A percentile compares a stretch with the other conserved stretches of the same genome.
These are phyloP conservation scores for Peucedramus taeniatus DNA, from an alignment of 2,113 vertebrate species.

Conservation along the genomic window DNA sequence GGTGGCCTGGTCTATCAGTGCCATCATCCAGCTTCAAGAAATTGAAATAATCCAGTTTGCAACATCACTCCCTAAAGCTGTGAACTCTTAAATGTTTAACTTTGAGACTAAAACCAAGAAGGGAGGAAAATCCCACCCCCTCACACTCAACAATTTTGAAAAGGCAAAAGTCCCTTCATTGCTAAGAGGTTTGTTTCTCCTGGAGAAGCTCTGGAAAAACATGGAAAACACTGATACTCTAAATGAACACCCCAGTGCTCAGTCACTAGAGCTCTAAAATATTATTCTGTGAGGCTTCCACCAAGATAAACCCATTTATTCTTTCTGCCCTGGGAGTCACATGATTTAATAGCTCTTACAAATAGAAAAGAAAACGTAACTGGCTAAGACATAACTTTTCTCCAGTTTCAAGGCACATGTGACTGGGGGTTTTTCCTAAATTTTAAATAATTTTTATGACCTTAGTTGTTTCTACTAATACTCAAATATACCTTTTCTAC, in stretches of 20 bases:
- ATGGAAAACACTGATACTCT: not conserved
- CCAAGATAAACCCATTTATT: not conserved
- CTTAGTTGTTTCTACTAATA: not conserved
- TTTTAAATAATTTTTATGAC: not conserved
- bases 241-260: not conserved
- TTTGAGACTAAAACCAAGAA: not conserved
- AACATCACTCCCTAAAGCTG: not conserved
- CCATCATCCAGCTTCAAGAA: not conserved
- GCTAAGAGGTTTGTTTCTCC: not conserved
- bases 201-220: not conserved
- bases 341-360: not conserved
- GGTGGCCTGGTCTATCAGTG: not conserved
- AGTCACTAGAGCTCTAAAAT: not conserved
- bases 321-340: not conserved
- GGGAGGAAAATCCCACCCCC: not conserved
- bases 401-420: not conserved
- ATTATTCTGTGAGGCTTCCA: not conserved
- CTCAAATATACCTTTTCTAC: not conserved
- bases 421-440: not conserved
- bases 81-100: not conserved
- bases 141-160: not conserved
- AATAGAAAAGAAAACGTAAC: not conserved
- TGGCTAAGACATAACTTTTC: not conserved
- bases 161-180: not conserved
- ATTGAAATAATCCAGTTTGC: not conserved